phyloP scores from a whole-genome alignment of 2,797 vertebrate genomes.

The Oryzias sinensis region DNA sequence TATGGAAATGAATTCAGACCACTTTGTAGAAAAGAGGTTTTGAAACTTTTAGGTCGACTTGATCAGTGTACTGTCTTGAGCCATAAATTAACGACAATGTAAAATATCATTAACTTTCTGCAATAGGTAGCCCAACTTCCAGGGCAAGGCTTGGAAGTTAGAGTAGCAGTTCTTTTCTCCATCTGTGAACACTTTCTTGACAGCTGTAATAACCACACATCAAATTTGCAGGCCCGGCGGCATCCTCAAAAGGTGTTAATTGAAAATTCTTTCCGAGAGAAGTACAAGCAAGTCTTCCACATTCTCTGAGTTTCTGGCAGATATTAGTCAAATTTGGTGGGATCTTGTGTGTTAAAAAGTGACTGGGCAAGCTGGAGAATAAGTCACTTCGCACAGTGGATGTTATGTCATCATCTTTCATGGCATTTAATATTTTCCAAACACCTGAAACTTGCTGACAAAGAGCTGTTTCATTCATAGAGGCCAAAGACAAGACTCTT shows the following conservation, averaged over 20 bases:
- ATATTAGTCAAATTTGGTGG: conserved; percentile 42
- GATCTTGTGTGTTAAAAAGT: conserved; percentile 39
- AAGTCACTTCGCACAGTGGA: conserved; percentile 22
- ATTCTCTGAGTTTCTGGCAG: conserved; percentile 34
- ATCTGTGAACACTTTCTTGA: conserved; percentile 41
- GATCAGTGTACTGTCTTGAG: conserved; percentile 18
- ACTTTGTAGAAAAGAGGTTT: conserved; percentile 26
- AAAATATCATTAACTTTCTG: conserved; percentile 29
- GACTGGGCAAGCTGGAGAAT: conserved; percentile 41
- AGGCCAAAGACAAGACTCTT: no score
- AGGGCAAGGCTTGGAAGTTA: conserved; percentile 25
- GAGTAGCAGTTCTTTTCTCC: conserved; percentile 16
- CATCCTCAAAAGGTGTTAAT: conserved; percentile 30
- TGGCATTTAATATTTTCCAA: conserved; percentile 22
- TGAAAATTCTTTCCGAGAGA: conserved; percentile 19
- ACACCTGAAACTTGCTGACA: no score
- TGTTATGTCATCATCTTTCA: conserved; percentile 28
- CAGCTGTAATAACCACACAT: conserved; percentile 23
- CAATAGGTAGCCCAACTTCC: conserved; percentile 16
- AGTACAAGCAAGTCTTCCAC: conserved; percentile 26
- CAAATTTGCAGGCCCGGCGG: conserved; percentile 36
- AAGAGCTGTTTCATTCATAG: no score
- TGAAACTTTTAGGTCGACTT: conserved; percentile 26
- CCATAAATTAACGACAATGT: conserved; percentile 29
- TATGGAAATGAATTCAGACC: conserved; percentile 33